Conservation (phyloP, 2,888 invertebrate genomes). For the Pollenia amentaria region DNA sequence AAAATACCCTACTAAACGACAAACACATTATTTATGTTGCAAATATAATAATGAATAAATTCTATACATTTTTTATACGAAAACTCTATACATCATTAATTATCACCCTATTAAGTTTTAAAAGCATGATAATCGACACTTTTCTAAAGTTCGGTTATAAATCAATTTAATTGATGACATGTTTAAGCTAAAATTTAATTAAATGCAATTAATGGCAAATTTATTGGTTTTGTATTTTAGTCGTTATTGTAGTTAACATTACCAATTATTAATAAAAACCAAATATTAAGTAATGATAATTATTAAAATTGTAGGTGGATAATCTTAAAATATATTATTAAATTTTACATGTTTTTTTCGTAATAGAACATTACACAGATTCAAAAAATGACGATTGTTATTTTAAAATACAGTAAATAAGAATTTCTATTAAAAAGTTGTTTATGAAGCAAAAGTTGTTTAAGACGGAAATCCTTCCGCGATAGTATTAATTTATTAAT, state of each 20-base stretch:
- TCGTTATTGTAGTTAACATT: neutral
- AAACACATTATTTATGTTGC: no score
- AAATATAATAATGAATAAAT: no score
- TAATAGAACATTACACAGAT: neutral
- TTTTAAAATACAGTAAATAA: neutral
- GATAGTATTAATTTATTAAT: no score
- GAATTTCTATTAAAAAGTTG: neutral
- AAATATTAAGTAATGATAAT: neutral
- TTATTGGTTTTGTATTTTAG: slow-evolving; percentile 26
- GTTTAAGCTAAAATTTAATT: slow-evolving; percentile 40
- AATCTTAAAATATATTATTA: neutral
- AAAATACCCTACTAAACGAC: no score
- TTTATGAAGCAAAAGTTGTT: neutral
- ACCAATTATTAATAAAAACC: neutral
- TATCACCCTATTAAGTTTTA: slow-evolving; percentile 28
- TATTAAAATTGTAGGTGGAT: neutral
- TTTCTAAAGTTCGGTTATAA: slow-evolving; percentile 20
- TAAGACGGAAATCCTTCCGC: neutral
- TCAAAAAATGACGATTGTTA: neutral
- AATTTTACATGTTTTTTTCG: slow-evolving; percentile 1
- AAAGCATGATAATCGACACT: slow-evolving; percentile 4
- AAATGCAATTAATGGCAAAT: slow-evolving; percentile 42
- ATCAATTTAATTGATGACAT: slow-evolving; percentile 36
- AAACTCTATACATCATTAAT: neutral
- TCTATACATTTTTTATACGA: no score